phyloP scores from a whole-genome alignment of 1,140 invertebrate species.

The Epicauta chinensis region DNA sequence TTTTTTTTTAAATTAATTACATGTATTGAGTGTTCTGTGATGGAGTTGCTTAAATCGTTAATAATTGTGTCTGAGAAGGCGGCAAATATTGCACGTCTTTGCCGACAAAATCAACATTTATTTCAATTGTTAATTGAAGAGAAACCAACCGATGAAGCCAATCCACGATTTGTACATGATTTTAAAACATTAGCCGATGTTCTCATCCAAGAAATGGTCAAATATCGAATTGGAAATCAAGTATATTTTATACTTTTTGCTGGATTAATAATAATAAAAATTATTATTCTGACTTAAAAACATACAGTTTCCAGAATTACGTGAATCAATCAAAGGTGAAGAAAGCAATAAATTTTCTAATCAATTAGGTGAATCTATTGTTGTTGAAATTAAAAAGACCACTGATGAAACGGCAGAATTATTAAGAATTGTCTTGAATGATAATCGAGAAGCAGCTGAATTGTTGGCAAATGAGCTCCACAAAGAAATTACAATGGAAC shows the following conservation, averaged over 20 bases:
- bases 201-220: conserved; percentile 73
- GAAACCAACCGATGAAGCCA: conserved; percentile 57
- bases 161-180: conserved; percentile 65
- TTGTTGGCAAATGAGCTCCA: conserved; percentile 74
- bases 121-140: conserved; percentile 68
- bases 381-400: conserved; percentile 57
- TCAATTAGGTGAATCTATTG: conserved; percentile 63
- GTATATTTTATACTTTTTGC: conserved; percentile 41
- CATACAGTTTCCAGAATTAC: conserved; percentile 70
- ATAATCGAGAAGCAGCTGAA: conserved; percentile 58
- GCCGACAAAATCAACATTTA: conserved; percentile 59
- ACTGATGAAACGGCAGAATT: conserved; percentile 59
- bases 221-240: conserved; percentile 57
- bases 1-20: background rate
- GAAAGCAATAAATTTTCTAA: conserved; percentile 59
- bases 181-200: conserved; percentile 81
- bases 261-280: background rate
- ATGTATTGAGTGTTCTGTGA: too few species aligned
- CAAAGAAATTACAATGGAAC: conserved; percentile 46
- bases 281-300: conserved; percentile 10
- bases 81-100: conserved; percentile 68
- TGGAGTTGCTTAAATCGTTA: conserved; percentile 47
- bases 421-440: conserved; percentile 62
- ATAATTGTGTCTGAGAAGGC: conserved; percentile 69
- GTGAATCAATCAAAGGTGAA: conserved; percentile 70